Percentiles rank a stretch among this genome's conserved stretches.
These are phyloP conservation scores for Pogonomyrmex californicus DNA, from an alignment of 1,140 invertebrate genomes.

Conservation along the genomic window DNA sequence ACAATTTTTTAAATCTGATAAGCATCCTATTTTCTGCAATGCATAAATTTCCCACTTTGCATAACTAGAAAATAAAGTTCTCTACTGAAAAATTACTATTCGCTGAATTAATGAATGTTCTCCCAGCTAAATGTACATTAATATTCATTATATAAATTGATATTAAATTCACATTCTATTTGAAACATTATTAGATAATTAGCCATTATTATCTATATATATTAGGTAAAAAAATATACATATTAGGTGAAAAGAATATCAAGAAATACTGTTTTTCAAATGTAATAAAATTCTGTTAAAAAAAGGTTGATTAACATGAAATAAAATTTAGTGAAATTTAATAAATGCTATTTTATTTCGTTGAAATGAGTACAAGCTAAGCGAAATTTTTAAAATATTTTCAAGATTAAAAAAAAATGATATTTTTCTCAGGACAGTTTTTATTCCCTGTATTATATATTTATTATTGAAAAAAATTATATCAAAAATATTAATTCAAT, in stretches of 20 bases:
- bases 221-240: background rate
- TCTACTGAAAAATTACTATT: background rate
- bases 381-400: background rate
- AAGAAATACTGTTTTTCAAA: background rate
- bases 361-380: background rate
- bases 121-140: background rate
- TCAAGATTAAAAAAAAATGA: background rate
- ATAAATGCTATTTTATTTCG: constrained; percentile 2
- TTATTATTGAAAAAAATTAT: constrained; percentile 20
- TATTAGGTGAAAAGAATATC: background rate
- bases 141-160: background rate
- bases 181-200: background rate
- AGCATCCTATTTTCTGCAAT: constrained; percentile 22
- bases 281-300: constrained; percentile 12
- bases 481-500: background rate
- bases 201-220: background rate
- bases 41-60: constrained; percentile 58
- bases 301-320: background rate
- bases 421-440: background rate
- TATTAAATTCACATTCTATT: constrained; percentile 9
- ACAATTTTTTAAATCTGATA: constrained; percentile 69
- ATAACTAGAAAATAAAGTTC: constrained; percentile 16
- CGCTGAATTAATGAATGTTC: background rate
- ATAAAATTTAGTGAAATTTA: constrained; percentile 1
- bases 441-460: background rate